phyloP scores from a whole-genome alignment of 2,113 vertebrate genomes.

The Burhinus oedicnemus region DNA sequence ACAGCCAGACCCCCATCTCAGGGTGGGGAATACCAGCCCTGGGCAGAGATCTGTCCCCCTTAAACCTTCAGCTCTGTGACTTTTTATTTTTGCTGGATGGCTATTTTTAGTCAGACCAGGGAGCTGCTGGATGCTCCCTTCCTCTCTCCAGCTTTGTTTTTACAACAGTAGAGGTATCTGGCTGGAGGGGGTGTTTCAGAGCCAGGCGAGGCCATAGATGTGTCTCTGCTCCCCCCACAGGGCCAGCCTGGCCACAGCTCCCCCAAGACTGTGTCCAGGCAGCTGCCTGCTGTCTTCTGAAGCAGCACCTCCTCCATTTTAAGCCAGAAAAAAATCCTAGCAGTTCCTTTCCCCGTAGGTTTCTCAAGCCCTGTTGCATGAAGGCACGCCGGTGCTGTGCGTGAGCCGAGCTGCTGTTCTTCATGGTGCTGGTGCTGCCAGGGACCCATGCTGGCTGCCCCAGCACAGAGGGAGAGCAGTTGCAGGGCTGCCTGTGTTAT shows the following conservation, averaged over 20 bases:
- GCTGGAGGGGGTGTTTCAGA: not conserved
- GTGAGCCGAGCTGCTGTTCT: not conserved
- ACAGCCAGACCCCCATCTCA: not conserved
- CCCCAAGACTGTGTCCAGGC: accelerated
- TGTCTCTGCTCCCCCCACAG: not conserved
- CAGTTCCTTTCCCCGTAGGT: not conserved
- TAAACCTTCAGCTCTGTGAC: not conserved
- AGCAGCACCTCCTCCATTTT: not conserved
- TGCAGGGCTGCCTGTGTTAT: accelerated
- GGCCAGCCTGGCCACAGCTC: not conserved
- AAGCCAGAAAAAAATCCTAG: not conserved
- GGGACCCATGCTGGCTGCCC: accelerated
- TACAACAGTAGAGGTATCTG: not conserved
- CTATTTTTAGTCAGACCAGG: not conserved
- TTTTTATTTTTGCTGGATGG: not conserved
- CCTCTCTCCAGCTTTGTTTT: not conserved
- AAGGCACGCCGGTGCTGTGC: not conserved
- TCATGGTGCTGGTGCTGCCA: not conserved
- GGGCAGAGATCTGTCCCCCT: not conserved
- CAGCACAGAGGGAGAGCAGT: accelerated
- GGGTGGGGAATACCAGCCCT: not conserved
- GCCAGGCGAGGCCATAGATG: not conserved
- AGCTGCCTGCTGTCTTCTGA: accelerated
- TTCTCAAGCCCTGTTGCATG: conserved; percentile 30
- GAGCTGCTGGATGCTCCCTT: not conserved